phyloP scores from a whole-genome alignment of 2,797 vertebrate species.

The Gymnoscopelus microlampas region DNA sequence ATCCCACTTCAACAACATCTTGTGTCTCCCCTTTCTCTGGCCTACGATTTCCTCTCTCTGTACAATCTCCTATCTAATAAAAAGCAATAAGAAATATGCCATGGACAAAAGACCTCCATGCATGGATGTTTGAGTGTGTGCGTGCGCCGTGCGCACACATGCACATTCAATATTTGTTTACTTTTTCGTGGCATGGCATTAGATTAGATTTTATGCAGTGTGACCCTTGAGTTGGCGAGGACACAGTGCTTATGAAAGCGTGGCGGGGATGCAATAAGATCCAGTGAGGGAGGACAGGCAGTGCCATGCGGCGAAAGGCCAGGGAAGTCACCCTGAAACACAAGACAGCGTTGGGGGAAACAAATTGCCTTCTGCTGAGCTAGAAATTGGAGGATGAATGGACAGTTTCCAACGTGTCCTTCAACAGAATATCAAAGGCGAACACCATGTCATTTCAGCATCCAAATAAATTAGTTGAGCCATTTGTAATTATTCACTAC shows the following conservation, averaged over 20 bases:
- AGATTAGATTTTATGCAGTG: neutral
- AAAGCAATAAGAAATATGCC: neutral
- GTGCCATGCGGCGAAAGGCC: constrained; percentile 34
- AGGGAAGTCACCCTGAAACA: constrained; percentile 60
- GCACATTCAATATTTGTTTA: neutral
- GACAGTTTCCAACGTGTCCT: constrained; percentile 4
- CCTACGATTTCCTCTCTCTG: no score
- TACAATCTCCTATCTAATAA: neutral
- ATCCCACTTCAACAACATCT: no score
- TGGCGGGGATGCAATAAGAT: constrained; percentile 22
- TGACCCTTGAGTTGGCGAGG: constrained; percentile 11
- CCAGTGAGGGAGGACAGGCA: constrained; percentile 30
- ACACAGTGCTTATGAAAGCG: constrained; percentile 30
- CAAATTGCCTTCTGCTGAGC: constrained; percentile 54
- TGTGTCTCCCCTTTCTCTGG: no score
- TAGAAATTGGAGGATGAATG: constrained; percentile 54
- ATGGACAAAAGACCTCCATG: neutral
- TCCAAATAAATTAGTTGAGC: constrained; percentile 1
- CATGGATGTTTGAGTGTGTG: neutral
- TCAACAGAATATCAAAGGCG: neutral
- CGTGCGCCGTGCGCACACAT: neutral
- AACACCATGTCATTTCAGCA: neutral
- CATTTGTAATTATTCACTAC: constrained; percentile 35
- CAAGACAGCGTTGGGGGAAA: constrained; percentile 50
- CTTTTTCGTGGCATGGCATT: constrained; percentile 1